Base-by-base conservation (phyloP, 2,113 vertebrate genomes). In the Oenanthe melanoleuca region DNA sequence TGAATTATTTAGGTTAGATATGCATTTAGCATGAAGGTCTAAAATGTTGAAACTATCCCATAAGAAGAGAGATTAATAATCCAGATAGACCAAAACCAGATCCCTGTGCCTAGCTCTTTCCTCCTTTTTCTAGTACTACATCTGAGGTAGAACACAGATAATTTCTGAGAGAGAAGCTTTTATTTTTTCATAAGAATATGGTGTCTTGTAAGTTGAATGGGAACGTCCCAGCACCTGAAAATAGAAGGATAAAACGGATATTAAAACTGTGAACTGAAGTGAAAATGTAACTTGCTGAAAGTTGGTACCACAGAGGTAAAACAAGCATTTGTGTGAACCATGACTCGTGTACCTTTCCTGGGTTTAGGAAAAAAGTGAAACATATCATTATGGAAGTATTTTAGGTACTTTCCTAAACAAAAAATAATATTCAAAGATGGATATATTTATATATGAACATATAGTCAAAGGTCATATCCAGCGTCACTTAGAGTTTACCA, bases 401-500 rank as follows among this genome's bases (percentile, higher is more conserved):
- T 88, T 88, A 57, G 63, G 47, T 85, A 78, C 74, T 55, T 89
- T 47, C 70, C 52, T 69, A 83, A 81, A 60, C 29, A 60, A 60
- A 59, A 87, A 77, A 85, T 16, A 84, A 63, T 88, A 53, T 33
- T 21, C 53, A 42, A 86, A 86, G 24, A 24, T 63, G 7, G 15
- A 34, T 71, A 14, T 50, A 65, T 69, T 69, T 86, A 20, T 73
- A 29, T 31, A 14, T 44, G 11, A 63, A 55, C 19, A 31, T 38
- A 38, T n/a, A 70, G 23, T 70, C 50, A 86, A 86, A 73, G 22
- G 45, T 75, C 25, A 80, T 85, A 73, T 81, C 61, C 28, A 86
- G 47, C 34, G 67, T 85, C 88, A 55, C 47, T 49, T 87, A 42
- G 74, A 89, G 93, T 94, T 95, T 95, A 75, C 44, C 33, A 74